Conservation (phyloP, 2,888 invertebrate species). For the Dioctria linearis region DNA sequence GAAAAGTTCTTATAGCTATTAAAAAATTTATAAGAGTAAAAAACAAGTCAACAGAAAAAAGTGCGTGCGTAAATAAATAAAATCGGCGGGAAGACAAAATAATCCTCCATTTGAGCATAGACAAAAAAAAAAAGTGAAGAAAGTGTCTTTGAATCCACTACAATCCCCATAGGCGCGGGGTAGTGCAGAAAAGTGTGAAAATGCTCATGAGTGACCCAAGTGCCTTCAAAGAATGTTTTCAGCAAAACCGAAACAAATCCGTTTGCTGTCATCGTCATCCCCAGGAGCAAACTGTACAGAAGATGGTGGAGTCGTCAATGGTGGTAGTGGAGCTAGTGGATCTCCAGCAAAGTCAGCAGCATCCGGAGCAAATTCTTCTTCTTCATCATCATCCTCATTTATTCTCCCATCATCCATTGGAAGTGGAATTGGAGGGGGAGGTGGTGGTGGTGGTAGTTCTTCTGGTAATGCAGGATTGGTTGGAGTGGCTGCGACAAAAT, state of each 20-base stretch:
- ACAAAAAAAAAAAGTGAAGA: neutral
- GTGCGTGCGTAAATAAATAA: no score
- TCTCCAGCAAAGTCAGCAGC: slow-evolving; percentile 38
- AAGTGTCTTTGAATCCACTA: neutral
- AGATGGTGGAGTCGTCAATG: neutral
- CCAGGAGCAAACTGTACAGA: slow-evolving; percentile 8
- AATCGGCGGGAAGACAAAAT: no score
- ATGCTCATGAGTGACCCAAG: slow-evolving; percentile 54
- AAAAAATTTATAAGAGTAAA: no score
- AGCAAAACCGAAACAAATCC: slow-evolving; percentile 56
- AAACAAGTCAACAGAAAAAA: no score
- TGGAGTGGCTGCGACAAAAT: slow-evolving; percentile 34
- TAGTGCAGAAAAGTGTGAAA: slow-evolving; percentile 20
- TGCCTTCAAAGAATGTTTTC: slow-evolving; percentile 55
- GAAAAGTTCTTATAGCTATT: no score
- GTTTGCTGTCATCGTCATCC: slow-evolving; percentile 45
- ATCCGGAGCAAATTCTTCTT: neutral
- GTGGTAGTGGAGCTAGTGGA: neutral
- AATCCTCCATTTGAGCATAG: no score
- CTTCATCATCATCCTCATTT: neutral
- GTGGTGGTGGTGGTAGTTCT: neutral
- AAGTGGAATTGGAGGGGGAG: neutral
- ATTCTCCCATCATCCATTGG: neutral
- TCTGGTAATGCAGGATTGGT: neutral
- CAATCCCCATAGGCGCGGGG: neutral